Evolutionary conservation across 2,888 invertebrate genomes (phyloP).

Genomic region (Drosophila tanythrix): DNA sequence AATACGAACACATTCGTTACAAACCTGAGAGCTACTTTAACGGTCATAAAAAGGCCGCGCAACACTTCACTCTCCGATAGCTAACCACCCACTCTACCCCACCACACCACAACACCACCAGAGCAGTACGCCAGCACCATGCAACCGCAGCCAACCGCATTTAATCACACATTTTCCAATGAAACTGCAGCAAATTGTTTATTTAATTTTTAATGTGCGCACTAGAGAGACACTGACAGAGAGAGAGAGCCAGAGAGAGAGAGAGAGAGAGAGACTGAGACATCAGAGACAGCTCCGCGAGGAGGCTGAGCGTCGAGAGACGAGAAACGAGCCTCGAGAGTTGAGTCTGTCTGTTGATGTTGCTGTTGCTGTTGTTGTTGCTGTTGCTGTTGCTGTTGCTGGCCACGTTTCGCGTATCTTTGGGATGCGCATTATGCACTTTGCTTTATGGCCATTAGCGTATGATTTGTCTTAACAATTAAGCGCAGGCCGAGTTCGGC

Average conservation of each 20-base stretch:
- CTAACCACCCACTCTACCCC: not conserved
- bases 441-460: conserved; percentile 78
- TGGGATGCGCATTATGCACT: conserved; percentile 54
- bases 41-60: conserved; percentile 47
- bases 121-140: not conserved
- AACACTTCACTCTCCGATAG: conserved; percentile 4
- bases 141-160: conserved; percentile 56
- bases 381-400: not conserved
- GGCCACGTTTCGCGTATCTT: conserved; percentile 57
- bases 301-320: conserved; percentile 4
- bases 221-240: conserved; percentile 17
- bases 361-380: not conserved
- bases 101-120: not conserved
- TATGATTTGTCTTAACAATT: conserved; percentile 82
- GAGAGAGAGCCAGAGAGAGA: conserved; percentile 12
- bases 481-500: conserved; percentile 51
- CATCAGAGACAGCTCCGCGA: conserved; percentile 3
- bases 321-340: conserved; percentile 3
- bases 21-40: conserved; percentile 43
- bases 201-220: conserved; percentile 79
- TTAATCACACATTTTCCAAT: conserved; percentile 81
- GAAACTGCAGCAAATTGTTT: conserved; percentile 80
- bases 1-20: conserved; percentile 40
- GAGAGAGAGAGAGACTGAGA: not conserved
- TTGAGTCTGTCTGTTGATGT: conserved; percentile 20